These are phyloP conservation scores for Ophraella communa DNA, from an alignment of 2,888 invertebrate species.

Conservation along the genomic window DNA sequence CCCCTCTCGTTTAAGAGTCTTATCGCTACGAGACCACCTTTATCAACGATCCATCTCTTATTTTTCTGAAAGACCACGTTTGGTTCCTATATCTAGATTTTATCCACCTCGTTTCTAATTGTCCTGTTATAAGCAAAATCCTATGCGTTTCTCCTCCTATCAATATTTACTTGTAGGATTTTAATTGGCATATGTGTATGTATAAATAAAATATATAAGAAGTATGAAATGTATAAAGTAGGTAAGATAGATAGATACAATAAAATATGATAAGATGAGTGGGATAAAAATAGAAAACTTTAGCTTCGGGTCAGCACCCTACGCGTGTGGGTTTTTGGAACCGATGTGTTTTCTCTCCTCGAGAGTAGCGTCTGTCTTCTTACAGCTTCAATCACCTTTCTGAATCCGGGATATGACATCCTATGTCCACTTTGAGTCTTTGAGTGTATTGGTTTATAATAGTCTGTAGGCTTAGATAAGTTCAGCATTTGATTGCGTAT, in stretches of 20 bases:
- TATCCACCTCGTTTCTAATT: not conserved
- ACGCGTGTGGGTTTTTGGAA: no score
- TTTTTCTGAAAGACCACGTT: not conserved
- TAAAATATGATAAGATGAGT: no score
- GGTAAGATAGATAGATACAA: no score
- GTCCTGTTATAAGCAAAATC: not conserved
- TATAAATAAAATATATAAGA: no score
- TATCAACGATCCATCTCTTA: not conserved
- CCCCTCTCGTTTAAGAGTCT: not conserved
- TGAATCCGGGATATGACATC: constrained; percentile 13
- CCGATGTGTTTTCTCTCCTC: not conserved
- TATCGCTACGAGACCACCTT: not conserved
- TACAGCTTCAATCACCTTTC: not conserved
- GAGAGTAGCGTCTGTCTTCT: constrained; percentile 1
- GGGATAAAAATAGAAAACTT: no score
- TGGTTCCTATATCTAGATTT: constrained; percentile 3
- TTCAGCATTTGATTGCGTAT: no score
- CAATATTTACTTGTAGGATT: constrained; percentile 6
- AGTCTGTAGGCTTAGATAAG: no score
- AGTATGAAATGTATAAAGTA: no score
- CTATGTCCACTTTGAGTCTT: constrained; percentile 7
- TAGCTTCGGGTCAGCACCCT: no score
- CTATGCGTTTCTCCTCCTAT: constrained; percentile 6
- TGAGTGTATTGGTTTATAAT: no score
- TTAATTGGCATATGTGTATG: not conserved